Percentiles rank a stretch among this genome's conserved stretches.
phyloP scores from a whole-genome alignment of 2,113 vertebrate species.

The Charadrius vociferus region DNA sequence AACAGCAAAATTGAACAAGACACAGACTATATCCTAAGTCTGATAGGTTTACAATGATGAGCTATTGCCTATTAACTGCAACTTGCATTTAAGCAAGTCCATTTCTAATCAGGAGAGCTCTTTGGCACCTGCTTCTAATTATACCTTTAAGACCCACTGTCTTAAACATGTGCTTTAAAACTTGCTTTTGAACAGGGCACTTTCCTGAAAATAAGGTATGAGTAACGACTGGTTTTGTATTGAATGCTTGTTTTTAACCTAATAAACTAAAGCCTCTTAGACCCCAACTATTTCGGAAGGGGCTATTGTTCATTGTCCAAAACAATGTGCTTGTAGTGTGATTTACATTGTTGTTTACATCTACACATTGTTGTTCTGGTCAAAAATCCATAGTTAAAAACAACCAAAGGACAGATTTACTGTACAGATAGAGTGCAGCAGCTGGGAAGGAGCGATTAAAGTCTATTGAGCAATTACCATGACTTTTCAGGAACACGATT shows the following conservation, averaged over 20 bases:
- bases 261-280: background rate
- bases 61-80: background rate
- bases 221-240: background rate
- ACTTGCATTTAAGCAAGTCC: background rate
- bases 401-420: background rate
- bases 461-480: slow-evolving; percentile 25
- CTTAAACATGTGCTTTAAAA: background rate
- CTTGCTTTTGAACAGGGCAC: background rate
- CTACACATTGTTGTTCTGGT: background rate
- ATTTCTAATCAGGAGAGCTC: background rate
- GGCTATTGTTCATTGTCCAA: background rate
- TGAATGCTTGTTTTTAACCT: background rate
- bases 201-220: background rate
- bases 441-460: slow-evolving; percentile 27
- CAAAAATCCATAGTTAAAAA: slow-evolving; percentile 26
- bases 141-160: background rate
- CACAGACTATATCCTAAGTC: background rate
- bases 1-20: background rate
- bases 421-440: slow-evolving; percentile 4
- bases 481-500: slow-evolving; percentile 34
- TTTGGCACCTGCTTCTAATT: background rate
- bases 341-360: background rate
- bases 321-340: background rate
- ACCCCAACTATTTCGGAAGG: background rate
- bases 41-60: background rate